Evolutionary conservation across 2,888 invertebrate species (phyloP), one percentile per base, ranked within the genome.

Genomic region (Andricus quercusramuli): DNA sequence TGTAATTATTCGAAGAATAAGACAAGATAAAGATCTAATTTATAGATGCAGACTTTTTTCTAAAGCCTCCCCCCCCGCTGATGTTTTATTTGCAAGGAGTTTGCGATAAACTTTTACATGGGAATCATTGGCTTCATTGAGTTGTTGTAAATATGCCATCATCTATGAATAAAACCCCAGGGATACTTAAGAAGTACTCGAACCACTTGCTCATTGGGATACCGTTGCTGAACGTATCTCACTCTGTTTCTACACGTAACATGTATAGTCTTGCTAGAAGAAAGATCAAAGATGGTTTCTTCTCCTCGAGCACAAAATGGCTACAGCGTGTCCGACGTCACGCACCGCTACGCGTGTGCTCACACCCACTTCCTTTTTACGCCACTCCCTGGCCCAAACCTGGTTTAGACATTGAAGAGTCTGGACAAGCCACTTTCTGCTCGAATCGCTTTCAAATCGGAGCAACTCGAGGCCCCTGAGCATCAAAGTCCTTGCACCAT

Each of bases 341-440:
- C 91, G 91, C 91, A 91, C 88, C 90, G 92, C 89, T 90, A 91
- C 91, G 90, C 91, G 89, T 88, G 85, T 90, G 91, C 90, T 92
- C 92, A 92, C 92, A 92, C 92, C 92, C 92, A 92, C 92, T 92
- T 92, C 92, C 92, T 92, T 91, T 91, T 92, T 92, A 91, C 87
- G 92, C 92, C 92, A 92, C 92, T 92, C 92, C 92, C 92, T 91
- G 89, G 83, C 88, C 88, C 85, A 82, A 85, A 85, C 86, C 83
- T 82, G 86, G 86, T 84, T 86, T 84, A 84, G 85, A 81, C 83
- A 80, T 80, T 70, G 77, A 78, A 68, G 78, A 44, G 78, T 65
- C 37, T 67, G 64, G 78, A 78, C 77, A 81, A 76, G 76, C 68
- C 80, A 80, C 79, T 78, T 79, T 82, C 82, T 83, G 78, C 80